These are phyloP conservation scores for Naso thynnoides DNA, from an alignment of 2,797 vertebrate species.

Conservation along the genomic window DNA sequence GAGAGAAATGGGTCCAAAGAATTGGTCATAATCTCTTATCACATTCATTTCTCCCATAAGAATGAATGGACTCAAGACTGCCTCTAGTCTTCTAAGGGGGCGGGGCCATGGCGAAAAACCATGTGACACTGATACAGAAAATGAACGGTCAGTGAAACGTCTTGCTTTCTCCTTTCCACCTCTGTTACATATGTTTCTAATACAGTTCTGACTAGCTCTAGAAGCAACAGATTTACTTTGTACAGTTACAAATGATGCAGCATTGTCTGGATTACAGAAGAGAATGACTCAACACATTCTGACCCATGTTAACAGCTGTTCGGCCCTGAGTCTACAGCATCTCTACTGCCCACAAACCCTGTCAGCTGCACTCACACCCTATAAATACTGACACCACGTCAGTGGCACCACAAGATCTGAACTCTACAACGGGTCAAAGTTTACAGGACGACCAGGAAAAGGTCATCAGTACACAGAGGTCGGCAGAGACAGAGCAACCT, in stretches of 20 bases:
- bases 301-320: slow-evolving; percentile 65
- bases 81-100: no score
- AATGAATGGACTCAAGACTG: no score
- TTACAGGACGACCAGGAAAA: slow-evolving; percentile 46
- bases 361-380: slow-evolving; percentile 71
- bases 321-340: slow-evolving; percentile 45
- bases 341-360: slow-evolving; percentile 49
- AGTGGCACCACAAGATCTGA: slow-evolving; percentile 51
- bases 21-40: no score
- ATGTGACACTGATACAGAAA: no score
- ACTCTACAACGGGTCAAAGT: slow-evolving; percentile 51
- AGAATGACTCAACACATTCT: slow-evolving; percentile 60
- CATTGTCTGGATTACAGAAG: slow-evolving; percentile 1
- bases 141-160: no score
- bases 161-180: no score
- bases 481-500: slow-evolving; percentile 19
- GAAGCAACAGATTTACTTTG: background rate
- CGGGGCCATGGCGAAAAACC: no score
- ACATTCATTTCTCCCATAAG: no score
- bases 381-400: slow-evolving; percentile 71
- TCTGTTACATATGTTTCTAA: background rate
- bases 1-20: no score
- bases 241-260: slow-evolving; percentile 2
- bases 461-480: slow-evolving; percentile 18
- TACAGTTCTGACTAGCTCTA: background rate